Evolutionary conservation across 2,797 vertebrate species (phyloP), one percentile per base, ranked within the genome.

Genomic region (Buceros bicornis): DNA sequence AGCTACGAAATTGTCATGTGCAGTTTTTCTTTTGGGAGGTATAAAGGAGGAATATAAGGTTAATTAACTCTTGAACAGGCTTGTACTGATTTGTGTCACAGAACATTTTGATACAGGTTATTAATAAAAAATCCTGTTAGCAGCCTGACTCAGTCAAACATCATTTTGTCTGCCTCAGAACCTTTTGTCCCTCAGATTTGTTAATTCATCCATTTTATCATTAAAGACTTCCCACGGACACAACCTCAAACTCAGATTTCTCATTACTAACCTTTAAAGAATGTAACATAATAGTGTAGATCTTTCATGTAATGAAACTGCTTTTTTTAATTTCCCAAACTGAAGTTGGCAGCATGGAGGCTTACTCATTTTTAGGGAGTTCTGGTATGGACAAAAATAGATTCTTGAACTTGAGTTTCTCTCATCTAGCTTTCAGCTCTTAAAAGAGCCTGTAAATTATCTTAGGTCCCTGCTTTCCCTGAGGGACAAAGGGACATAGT

Each of bases 241-340:
- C 13, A 92, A 65, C 21, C 35, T 83, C 43, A 85, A 72, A 67
- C 35, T 56, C 28, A 20, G 3, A 71, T 90, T 83, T 81, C 82
- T 90, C 65, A 76, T 84, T 58, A 72, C 54, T 82, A 61, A 82
- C 26, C 42, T 92, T 90, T 90, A 95, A 65, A 90, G 47, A 89
- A 47, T 8, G n/a, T 58, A 72, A 79, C 25, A 48, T 57, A 87
- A 65, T n/a, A 54, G 9, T 28, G 5, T 33, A 90, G 54, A 45
- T 76, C 31, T 74, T 81, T 82, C 33, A 47, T 18, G 18, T 67
- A 73, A 33, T 33, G 33, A 33, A 93, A 13, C 25, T 53, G 57
- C n/a, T 82, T 90, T 48, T 86, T 42, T 48, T 74, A 50, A 56
- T 92, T 94, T 94, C 70, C 77, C 78, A 37, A 81, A 67, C 73